A percentile compares a stretch with the other conserved stretches of the same genome.
Conservation (phyloP, 1,140 invertebrate species). For the Lanistes nyassanus region DNA sequence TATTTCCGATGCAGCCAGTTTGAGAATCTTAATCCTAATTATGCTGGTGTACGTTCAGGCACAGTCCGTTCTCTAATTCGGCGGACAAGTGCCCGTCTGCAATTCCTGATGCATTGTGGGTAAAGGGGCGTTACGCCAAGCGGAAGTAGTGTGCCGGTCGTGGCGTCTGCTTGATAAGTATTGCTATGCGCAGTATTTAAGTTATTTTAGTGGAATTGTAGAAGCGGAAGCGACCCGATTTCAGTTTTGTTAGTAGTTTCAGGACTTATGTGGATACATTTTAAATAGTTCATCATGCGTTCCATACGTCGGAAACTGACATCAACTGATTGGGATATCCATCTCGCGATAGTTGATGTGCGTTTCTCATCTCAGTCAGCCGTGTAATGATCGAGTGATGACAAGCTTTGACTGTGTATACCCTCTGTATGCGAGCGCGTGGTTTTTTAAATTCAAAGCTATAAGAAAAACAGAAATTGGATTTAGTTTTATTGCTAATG, state of each 20-base stretch:
- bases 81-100: no score
- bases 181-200: not conserved
- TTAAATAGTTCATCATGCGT: not conserved
- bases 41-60: no score
- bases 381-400: no score
- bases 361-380: constrained; percentile 1
- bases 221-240: not conserved
- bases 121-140: constrained; percentile 20
- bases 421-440: no score
- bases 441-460: no score
- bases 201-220: not conserved
- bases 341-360: constrained; percentile 2
- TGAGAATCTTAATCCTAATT: no score
- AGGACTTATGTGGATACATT: not conserved
- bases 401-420: no score
- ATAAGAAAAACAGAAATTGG: no score
- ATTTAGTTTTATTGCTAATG: no score
- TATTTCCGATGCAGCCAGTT: no score
- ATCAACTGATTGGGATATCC: not conserved
- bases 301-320: constrained; percentile 1
- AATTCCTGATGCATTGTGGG: constrained; percentile 15
- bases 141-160: constrained; percentile 7
- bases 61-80: no score
- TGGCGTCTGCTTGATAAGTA: constrained; percentile 8
- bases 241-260: no score